phyloP scores from a whole-genome alignment of 2,888 invertebrate genomes.

The Caenorhabditis afra region DNA sequence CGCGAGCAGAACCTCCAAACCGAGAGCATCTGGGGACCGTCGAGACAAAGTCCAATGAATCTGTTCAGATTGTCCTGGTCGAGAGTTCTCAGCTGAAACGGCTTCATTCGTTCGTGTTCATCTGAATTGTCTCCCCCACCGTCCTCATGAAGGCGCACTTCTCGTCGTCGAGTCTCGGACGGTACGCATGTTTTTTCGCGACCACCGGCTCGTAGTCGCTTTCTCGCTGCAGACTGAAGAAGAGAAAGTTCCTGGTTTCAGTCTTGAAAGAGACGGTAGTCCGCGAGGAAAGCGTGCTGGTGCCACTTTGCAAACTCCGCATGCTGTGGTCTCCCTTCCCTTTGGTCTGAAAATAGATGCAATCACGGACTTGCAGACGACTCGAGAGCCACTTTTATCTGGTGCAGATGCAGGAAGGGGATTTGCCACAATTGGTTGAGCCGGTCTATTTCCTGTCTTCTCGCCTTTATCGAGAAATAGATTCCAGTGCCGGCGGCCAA shows the following conservation, averaged over 20 bases:
- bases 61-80: conserved; percentile 75
- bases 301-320: conserved; percentile 64
- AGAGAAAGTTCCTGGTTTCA: conserved; percentile 59
- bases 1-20: conserved; percentile 76
- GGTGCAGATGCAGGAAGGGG: conserved; percentile 53
- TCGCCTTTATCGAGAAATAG: conserved; percentile 43
- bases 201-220: conserved; percentile 56
- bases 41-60: conserved; percentile 75
- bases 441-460: conserved; percentile 59
- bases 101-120: not conserved
- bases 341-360: not conserved
- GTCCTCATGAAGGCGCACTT: conserved; percentile 55
- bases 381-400: conserved; percentile 25
- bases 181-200: conserved; percentile 54
- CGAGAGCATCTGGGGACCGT: conserved; percentile 69
- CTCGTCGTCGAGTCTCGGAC: conserved; percentile 48
- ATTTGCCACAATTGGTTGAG: conserved; percentile 67
- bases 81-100: conserved; percentile 66
- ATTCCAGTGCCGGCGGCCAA: conserved; percentile 34
- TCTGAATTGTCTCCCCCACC: conserved; percentile 7
- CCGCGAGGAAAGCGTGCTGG: conserved; percentile 60
- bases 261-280: conserved; percentile 54
- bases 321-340: conserved; percentile 52
- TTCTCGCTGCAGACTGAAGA: conserved; percentile 49
- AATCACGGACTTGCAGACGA: not conserved